These are phyloP conservation scores for Cyclopterus lumpus DNA, from an alignment of 2,797 vertebrate species.

Conservation along the genomic window DNA sequence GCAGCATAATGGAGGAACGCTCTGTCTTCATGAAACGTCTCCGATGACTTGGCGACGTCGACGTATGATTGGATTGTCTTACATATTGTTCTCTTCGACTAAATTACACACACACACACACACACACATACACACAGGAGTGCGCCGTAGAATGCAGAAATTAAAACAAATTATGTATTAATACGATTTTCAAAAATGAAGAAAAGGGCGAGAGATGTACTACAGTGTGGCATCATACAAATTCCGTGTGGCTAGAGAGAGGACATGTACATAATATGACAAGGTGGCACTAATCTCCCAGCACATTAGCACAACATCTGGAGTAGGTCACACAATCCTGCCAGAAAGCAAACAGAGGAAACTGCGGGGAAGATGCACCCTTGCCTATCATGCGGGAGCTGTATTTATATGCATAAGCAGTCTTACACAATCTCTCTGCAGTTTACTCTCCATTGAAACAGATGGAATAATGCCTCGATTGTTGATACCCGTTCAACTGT, in stretches of 20 bases:
- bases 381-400: constrained; percentile 39
- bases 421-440: constrained; percentile 16
- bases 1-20: constrained; percentile 6
- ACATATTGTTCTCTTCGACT: constrained; percentile 16
- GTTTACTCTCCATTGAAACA: constrained; percentile 11
- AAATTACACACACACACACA: not conserved
- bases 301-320: constrained; percentile 72
- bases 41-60: constrained; percentile 13
- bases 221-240: not conserved
- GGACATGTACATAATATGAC: constrained; percentile 53
- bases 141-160: not conserved
- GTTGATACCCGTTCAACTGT: constrained; percentile 8
- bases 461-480: not conserved
- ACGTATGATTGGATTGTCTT: constrained; percentile 30
- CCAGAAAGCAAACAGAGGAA: constrained; percentile 55
- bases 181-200: not conserved
- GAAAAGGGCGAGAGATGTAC: not conserved
- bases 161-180: not conserved
- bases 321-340: constrained; percentile 66
- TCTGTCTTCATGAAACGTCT: constrained; percentile 30
- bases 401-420: constrained; percentile 27
- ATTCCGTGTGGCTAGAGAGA: not conserved
- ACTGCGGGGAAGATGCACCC: constrained; percentile 46
- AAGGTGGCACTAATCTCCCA: constrained; percentile 62
- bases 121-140: not conserved